Conservation (phyloP, 2,797 vertebrate species). For the Rhinatrema bivittatum region DNA sequence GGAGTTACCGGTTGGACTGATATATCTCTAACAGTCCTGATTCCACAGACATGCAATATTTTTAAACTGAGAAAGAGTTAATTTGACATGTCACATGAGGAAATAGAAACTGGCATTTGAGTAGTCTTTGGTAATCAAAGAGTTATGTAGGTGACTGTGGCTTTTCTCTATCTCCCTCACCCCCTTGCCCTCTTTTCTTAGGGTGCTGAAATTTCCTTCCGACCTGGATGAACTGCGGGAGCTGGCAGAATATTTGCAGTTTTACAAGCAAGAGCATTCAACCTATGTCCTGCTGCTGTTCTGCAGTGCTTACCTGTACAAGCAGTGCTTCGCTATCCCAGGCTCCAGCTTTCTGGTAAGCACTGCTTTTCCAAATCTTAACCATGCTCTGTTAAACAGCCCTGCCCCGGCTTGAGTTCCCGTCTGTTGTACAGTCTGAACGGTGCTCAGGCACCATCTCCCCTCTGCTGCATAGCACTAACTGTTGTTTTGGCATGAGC, state of each 20-base stretch:
- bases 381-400: neutral
- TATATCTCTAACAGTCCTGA: no score
- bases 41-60: no score
- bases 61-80: no score
- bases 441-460: no score
- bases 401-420: neutral
- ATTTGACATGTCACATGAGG: no score
- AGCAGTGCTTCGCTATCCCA: constrained; percentile 93
- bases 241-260: constrained; percentile 74
- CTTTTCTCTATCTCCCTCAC: neutral
- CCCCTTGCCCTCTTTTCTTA: constrained; percentile 27
- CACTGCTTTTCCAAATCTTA: neutral
- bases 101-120: no score
- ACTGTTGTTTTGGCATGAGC: no score
- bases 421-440: no score
- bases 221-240: constrained; percentile 83
- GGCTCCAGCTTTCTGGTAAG: constrained; percentile 89
- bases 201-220: constrained; percentile 83
- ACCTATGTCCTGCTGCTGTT: constrained; percentile 83
- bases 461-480: no score
- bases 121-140: no score
- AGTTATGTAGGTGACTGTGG: no score
- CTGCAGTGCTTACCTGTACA: constrained; percentile 92
- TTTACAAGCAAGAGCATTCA: constrained; percentile 79
- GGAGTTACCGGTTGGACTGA: no score